Evolutionary conservation across 2,113 vertebrate species (phyloP).

Genomic region (Proteles cristata): DNA sequence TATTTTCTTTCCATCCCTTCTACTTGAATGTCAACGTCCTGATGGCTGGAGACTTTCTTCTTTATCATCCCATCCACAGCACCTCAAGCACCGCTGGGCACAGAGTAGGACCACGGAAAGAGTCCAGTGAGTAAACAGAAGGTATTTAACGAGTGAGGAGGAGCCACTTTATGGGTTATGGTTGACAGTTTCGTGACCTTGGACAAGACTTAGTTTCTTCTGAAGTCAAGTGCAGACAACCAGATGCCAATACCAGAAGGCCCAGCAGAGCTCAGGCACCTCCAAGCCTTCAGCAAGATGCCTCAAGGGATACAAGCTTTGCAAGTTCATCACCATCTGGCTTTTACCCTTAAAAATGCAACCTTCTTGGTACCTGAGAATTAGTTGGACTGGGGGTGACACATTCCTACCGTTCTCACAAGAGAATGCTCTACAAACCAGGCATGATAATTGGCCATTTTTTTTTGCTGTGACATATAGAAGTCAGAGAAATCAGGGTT

Average conservation of each 20-base stretch:
- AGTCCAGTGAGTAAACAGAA: neutral
- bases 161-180: neutral
- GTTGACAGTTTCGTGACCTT: neutral
- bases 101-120: neutral
- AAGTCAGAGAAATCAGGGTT: neutral
- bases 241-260: neutral
- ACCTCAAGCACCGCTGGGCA: rapidly evolving
- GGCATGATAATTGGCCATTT: neutral
- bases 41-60: neutral
- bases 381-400: neutral
- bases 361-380: neutral
- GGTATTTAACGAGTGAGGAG: neutral
- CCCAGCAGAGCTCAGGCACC: neutral
- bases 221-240: neutral
- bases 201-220: neutral
- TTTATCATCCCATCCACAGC: too few species aligned
- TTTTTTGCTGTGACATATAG: neutral
- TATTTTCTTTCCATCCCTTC: neutral
- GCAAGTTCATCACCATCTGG: neutral
- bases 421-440: neutral
- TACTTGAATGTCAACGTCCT: neutral
- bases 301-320: neutral
- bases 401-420: neutral
- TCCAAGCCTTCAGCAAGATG: neutral
- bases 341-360: neutral